phyloP scores from a whole-genome alignment of 2,113 vertebrate species.

The Oceanodroma tethys region DNA sequence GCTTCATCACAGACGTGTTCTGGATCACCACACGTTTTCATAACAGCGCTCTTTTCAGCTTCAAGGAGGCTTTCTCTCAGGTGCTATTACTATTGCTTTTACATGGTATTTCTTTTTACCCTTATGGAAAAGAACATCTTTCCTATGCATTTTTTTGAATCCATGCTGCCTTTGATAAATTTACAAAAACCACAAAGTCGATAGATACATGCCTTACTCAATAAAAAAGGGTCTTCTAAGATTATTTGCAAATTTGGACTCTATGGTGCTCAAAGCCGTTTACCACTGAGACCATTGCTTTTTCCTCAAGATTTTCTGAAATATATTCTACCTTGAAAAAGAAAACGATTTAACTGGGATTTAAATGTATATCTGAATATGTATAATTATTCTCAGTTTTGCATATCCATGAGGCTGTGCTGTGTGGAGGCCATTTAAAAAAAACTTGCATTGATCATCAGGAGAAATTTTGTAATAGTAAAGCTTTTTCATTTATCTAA shows the following conservation, averaged over 20 bases:
- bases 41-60: not conserved
- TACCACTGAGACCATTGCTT: not conserved
- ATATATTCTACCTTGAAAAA: not conserved
- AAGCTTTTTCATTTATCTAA: not conserved
- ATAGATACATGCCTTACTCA: not conserved
- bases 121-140: not conserved
- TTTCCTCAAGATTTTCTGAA: not conserved
- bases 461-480: not conserved
- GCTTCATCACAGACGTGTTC: not conserved
- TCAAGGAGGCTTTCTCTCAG: not conserved
- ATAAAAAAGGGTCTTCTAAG: not conserved
- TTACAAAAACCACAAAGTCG: not conserved
- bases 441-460: not conserved
- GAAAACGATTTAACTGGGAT: not conserved
- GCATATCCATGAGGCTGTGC: not conserved
- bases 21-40: not conserved
- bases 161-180: not conserved
- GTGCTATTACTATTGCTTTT: not conserved
- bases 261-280: not conserved
- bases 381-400: conserved; percentile 6
- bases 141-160: not conserved
- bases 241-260: not conserved
- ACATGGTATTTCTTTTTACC: not conserved
- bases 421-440: not conserved
- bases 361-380: not conserved